phyloP scores from a whole-genome alignment of 2,797 vertebrate species.

The Orientallactaga sibirica region DNA sequence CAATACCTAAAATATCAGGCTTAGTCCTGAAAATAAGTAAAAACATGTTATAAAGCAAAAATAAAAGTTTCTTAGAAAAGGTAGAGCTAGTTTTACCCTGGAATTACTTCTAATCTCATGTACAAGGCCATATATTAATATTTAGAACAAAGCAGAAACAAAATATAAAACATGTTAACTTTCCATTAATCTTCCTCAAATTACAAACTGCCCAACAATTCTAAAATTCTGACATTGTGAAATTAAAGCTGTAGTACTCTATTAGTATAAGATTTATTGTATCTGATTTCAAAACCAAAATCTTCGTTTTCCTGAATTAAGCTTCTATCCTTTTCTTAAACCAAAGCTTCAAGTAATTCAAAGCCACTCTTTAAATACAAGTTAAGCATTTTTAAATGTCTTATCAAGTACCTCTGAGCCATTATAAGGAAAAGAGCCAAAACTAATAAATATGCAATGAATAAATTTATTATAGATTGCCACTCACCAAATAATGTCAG shows the following conservation, averaged over 20 bases:
- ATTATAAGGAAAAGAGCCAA: slow-evolving; percentile 53
- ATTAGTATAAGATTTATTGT: background rate
- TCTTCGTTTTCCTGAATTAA: slow-evolving; percentile 4
- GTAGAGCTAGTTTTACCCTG: background rate
- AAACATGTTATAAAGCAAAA: background rate
- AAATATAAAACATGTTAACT: slow-evolving; percentile 37
- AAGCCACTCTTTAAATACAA: background rate
- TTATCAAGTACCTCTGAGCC: slow-evolving; percentile 33
- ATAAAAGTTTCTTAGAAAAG: background rate
- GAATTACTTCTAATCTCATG: slow-evolving; percentile 50
- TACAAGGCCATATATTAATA: background rate
- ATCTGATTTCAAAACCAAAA: slow-evolving; percentile 25
- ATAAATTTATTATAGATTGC: slow-evolving; percentile 41
- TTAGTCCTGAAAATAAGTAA: background rate
- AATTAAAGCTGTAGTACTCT: background rate
- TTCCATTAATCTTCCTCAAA: slow-evolving; percentile 36
- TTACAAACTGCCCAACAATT: slow-evolving; percentile 8
- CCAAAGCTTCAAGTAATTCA: slow-evolving; percentile 11
- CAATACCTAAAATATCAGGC: background rate
- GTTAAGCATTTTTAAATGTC: background rate
- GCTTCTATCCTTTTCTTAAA: slow-evolving; percentile 32
- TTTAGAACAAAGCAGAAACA: slow-evolving; percentile 16
- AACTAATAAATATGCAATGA: slow-evolving; percentile 62
- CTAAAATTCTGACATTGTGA: slow-evolving; percentile 26
- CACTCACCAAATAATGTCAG: slow-evolving; percentile 98